Evolutionary conservation across 2,113 vertebrate genomes (phyloP), one percentile per base, ranked within the genome.

Genomic region (Thunnus thynnus): DNA sequence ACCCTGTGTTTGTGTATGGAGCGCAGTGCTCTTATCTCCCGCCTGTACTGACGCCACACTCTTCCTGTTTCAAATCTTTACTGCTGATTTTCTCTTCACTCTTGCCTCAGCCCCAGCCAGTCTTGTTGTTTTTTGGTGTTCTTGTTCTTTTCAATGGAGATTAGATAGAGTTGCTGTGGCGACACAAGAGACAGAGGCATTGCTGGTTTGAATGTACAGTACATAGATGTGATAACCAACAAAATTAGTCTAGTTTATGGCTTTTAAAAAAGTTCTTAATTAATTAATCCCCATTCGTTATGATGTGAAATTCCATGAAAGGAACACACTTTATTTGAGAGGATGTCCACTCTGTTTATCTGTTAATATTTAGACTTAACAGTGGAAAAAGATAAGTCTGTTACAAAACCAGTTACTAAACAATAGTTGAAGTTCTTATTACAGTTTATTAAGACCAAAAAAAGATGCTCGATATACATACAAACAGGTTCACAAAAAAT

Each of bases 61-160:
- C 95, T 98, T 99, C 98, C 98, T 98, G 97, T 98, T 98, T 97
- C 96, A 97, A 96, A 97, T 97, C 96, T 95, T 95, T 90, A 96
- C 96, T 96, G 96, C 95, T 94, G 94, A 95, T 97, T 97, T 96
- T 96, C 95, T 96, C 94, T 92, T 88, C 82, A 90, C 90, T 95
- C 94, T 91, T 92, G 76, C 94, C 94, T 94, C 89, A 85, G 91
- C 86, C 60, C 77, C 94, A 91, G 92, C 95, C 94, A 80, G 83
- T 89, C 87, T 86, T 94, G 88, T 90, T 93, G 83, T 92, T 91
- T 92, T 48, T 88, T 88, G 80, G 85, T 81, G 84, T 88, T 84
- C 91, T 93, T 87, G 84, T 92, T 91, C 88, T 91, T 81, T 95
- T 92, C 65, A 82, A 64, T 87, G 63, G 89, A 91, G 72, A 94